Evolutionary conservation across 1,140 invertebrate genomes (phyloP), one percentile per base, ranked within the genome.

Genomic region (Papilio helenus): DNA sequence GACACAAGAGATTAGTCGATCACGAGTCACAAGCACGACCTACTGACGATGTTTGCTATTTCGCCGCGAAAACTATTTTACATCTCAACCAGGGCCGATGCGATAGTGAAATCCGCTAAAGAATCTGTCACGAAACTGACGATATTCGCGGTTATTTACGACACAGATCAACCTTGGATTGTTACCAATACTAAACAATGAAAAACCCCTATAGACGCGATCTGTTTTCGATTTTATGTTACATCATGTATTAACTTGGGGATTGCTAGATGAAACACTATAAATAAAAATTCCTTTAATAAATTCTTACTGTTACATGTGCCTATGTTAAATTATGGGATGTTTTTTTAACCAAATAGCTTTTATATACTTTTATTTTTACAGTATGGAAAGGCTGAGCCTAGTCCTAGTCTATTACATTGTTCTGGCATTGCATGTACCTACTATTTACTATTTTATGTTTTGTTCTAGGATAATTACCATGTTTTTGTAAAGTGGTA

Each of bases 1-100:
- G 42, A 73, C 72, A 73, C n/a, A 46, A 18, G 16, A 81, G 79
- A 84, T 79, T 84, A 85, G 82, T 61, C 23, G 80, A 82, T 85
- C 85, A 86, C 85, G 85, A 81, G 81, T 42, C 77, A 49, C 49
- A 29, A 55, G 34, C 83, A 82, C 79, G 81, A 84, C 68, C 58
- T 81, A 49, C 74, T 72, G 49, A 49, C 61, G 23, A 16, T 86
- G 82, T 86, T 86, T 85, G 85, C 84, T 84, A 86, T 86, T 86
- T 86, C 85, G 82, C 85, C 83, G 68, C 73, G 72, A 81, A 81
- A 79, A 81, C 71, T 9, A 26, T 78, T 81, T 79, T 81, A 74
- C 58, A 79, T 79, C 55, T 68, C 55, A 55, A 61, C 26, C 72
- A 68, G n/a, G 34, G 68, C 55, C 68, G 76, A 65, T 79, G 14